These are phyloP conservation scores for Agrypnia vestita DNA, from an alignment of 1,140 invertebrate species.

Conservation along the genomic window DNA sequence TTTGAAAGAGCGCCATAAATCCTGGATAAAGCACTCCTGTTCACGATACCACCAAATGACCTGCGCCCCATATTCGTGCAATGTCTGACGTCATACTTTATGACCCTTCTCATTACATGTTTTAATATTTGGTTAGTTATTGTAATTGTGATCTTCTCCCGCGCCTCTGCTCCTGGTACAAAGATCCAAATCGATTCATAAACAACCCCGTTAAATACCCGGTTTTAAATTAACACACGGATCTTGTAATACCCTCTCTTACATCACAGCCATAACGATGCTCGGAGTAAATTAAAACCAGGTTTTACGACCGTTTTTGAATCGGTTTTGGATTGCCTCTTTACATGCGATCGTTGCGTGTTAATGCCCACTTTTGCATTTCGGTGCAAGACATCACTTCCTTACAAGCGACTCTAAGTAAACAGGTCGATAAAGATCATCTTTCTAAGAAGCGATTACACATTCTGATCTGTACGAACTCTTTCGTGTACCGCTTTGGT, in stretches of 20 bases:
- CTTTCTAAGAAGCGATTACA: constrained; percentile 40
- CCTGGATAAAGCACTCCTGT: constrained; percentile 52
- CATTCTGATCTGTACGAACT: constrained; percentile 39
- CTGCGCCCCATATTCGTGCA: constrained; percentile 35
- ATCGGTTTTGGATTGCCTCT: constrained; percentile 44
- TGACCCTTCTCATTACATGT: constrained; percentile 56
- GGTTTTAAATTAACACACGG: constrained; percentile 51
- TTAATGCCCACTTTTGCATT: constrained; percentile 51
- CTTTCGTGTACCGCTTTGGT: not conserved
- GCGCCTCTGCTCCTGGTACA: constrained; percentile 38
- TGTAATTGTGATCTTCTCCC: constrained; percentile 52
- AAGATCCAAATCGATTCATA: constrained; percentile 52
- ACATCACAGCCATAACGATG: constrained; percentile 44
- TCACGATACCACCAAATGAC: constrained; percentile 51
- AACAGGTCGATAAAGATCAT: constrained; percentile 50
- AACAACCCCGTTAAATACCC: constrained; percentile 44
- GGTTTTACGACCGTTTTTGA: constrained; percentile 52
- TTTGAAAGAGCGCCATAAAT: constrained; percentile 27
- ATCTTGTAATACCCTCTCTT: constrained; percentile 42
- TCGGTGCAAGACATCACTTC: constrained; percentile 49
- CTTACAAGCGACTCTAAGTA: constrained; percentile 46
- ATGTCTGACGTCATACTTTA: constrained; percentile 44
- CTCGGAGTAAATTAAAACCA: constrained; percentile 54
- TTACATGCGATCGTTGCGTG: constrained; percentile 54
- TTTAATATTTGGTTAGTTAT: constrained; percentile 59